Percentiles rank a stretch among this genome's conserved stretches.
These are phyloP conservation scores for Drosophila paucipuncta DNA, from an alignment of 2,888 invertebrate genomes.

Conservation along the genomic window DNA sequence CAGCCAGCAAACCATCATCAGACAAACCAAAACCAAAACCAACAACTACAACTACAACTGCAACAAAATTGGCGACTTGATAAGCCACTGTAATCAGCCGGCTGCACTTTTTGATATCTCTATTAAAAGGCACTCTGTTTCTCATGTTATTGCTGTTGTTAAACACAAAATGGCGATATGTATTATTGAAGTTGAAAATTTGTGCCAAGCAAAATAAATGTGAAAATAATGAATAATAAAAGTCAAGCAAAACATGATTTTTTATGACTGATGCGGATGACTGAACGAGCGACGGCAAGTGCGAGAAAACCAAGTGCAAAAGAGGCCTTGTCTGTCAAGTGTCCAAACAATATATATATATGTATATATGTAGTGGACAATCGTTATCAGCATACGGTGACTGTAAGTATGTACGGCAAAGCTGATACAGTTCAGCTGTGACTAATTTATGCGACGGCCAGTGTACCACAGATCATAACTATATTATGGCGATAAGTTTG, in stretches of 20 bases:
- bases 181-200: constrained; percentile 52
- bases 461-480: constrained; percentile 71
- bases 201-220: constrained; percentile 70
- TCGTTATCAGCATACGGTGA: constrained; percentile 63
- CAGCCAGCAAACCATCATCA: constrained; percentile 10
- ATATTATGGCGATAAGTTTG: constrained; percentile 65
- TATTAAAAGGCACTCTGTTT: constrained; percentile 58
- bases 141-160: not conserved
- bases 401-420: constrained; percentile 19
- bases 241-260: constrained; percentile 83
- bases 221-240: constrained; percentile 84
- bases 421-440: constrained; percentile 56
- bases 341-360: not conserved
- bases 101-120: constrained; percentile 70
- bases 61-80: constrained; percentile 49
- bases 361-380: constrained; percentile 9
- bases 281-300: constrained; percentile 14
- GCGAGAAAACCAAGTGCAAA: constrained; percentile 35
- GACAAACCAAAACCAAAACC: constrained; percentile 22
- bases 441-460: constrained; percentile 69
- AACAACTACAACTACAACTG: constrained; percentile 32
- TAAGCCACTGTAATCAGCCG: constrained; percentile 70
- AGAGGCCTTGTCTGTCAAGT: constrained; percentile 37
- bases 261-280: constrained; percentile 66
- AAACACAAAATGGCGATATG: constrained; percentile 52